These are phyloP conservation scores for Lytechinus variegatus DNA, from an alignment of 35 echinoderm and acorn worm genomes.

Conservation along the genomic window DNA sequence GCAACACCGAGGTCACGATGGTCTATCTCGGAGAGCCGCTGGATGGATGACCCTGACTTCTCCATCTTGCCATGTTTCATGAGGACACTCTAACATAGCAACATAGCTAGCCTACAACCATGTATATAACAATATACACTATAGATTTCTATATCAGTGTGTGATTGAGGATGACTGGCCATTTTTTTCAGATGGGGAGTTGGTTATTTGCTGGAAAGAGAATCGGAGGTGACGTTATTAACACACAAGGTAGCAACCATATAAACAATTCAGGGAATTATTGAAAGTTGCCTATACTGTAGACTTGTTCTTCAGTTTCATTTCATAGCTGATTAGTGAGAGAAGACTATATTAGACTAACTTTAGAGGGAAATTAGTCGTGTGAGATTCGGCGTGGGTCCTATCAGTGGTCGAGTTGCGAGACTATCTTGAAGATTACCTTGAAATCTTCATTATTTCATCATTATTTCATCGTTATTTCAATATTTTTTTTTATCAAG, in stretches of 20 bases:
- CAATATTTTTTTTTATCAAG: not conserved
- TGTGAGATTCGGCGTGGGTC: not conserved
- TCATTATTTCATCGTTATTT: not conserved
- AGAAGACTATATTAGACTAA: not conserved
- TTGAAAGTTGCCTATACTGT: slow-evolving; percentile 18
- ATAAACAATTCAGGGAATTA: slow-evolving; percentile 11
- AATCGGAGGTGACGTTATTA: not conserved
- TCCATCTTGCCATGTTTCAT: not conserved
- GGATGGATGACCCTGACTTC: slow-evolving; percentile 80
- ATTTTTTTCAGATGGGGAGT: not conserved
- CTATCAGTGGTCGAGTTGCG: not conserved
- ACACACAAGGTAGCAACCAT: slow-evolving; percentile 1
- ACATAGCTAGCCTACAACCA: not conserved
- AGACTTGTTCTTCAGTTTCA: slow-evolving; percentile 12
- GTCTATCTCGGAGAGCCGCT: slow-evolving; percentile 94
- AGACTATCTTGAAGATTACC: not conserved
- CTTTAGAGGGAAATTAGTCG: not conserved
- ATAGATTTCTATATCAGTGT: slow-evolving; percentile 20
- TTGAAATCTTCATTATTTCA: not conserved
- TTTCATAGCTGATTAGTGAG: not conserved
- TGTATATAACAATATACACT: slow-evolving; percentile 15
- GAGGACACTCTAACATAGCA: not conserved
- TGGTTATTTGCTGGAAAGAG: not conserved
- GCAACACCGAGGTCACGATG: slow-evolving; percentile 99
- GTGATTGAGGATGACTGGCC: not conserved